Conservation (phyloP, 2,113 vertebrate species). For the Eidolon helvum region DNA sequence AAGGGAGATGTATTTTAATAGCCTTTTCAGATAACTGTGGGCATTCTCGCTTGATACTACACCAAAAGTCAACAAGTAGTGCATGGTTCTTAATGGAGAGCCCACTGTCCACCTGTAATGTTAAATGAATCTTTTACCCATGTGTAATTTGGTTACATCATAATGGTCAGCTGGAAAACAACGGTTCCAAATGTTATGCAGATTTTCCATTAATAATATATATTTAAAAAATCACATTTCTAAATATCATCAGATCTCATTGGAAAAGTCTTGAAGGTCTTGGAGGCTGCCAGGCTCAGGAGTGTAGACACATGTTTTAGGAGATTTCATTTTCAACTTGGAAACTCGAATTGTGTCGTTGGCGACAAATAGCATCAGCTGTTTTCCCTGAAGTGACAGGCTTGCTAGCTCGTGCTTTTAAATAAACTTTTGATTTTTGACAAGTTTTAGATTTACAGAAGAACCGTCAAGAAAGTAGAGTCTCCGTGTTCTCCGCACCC, state of each 20-base stretch:
- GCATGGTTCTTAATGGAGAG: background rate
- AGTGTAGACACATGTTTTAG: background rate
- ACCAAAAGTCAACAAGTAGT: background rate
- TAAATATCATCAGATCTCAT: background rate
- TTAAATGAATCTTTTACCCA: background rate
- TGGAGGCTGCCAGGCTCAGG: background rate
- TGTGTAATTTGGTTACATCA: background rate
- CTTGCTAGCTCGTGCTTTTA: background rate
- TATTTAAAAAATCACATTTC: background rate
- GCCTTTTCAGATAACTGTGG: background rate
- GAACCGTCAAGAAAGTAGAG: background rate
- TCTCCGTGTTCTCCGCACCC: fast-evolving
- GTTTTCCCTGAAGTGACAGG: background rate
- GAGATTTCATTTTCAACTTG: background rate
- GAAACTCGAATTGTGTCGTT: background rate
- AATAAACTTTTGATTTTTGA: background rate
- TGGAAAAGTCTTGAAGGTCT: background rate
- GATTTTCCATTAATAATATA: background rate
- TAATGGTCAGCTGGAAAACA: background rate
- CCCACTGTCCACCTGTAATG: no score
- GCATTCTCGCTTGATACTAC: background rate
- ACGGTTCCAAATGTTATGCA: background rate
- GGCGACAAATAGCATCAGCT: background rate
- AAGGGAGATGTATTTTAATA: background rate
- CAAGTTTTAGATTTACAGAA: background rate